Base-by-base conservation (phyloP, 2,888 invertebrate genomes). In the Scelioninae gen. 1 region DNA sequence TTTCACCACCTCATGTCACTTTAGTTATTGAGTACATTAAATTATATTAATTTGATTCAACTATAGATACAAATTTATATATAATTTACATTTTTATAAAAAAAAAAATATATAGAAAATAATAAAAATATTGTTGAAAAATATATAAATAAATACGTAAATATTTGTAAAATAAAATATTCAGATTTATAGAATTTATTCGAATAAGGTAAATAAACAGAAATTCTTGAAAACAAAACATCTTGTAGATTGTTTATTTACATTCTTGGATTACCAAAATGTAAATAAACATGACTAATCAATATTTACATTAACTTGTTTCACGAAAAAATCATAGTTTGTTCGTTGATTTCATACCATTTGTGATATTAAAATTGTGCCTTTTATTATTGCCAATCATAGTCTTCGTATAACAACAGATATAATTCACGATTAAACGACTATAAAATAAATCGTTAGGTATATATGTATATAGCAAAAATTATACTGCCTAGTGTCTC, bases 371-470 rank as follows among this genome's bases (percentile, higher is more conserved):
- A 11, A 38, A 23, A 23, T 23, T 23, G 1, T 23, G 4, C 23
- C 23, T 23, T 23, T 23, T 23, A 23, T 23, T 23, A 23, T 45
- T 47, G 45, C 23, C 56, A n/a, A 34, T 11, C 13, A 13, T 45
- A 7, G 23, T 23, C 23, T 23, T 38, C 6, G n/a, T 16, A 40
- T 40, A 38, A 53, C 32, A 56, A 63, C 49, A 66, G 31, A 47
- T n/a, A 56, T 45, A 63, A 31, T 51, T 55, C 56, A 56, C 38
- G 56, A 60, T 76, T 58, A 53, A n/a, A 47, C 23, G 60, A 29
- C 15, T 23, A 43, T 76, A 65, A 58, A 76, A 68, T 76, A 76
- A 68, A 76, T 66, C 53, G 51, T 34, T 34, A n/a, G 11, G 56
- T 15, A 38, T n/a, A 38, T 53, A 56, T 60, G 15, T n/a, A n/a